phyloP scores from a whole-genome alignment of 2,113 vertebrate species.

The Riparia riparia region DNA sequence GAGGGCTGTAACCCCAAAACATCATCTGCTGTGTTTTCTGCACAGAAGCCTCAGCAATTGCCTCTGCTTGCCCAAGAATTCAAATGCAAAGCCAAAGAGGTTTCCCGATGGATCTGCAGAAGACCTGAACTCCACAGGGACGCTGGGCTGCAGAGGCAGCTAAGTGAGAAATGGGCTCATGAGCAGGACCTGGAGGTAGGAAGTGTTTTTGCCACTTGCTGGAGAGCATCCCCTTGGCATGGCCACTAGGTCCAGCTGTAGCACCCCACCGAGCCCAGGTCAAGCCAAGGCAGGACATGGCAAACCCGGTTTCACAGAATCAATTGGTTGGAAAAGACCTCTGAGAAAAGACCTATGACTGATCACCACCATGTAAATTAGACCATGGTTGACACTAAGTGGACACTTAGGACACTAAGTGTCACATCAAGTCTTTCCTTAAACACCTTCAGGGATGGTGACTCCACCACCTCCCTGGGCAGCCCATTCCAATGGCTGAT shows the following conservation, averaged over 20 bases:
- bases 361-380: not conserved
- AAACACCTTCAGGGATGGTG: not conserved
- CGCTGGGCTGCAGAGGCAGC: not conserved
- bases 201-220: not conserved
- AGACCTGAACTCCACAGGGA: not conserved
- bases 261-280: accelerated
- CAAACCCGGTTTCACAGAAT: not conserved
- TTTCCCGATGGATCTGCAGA: not conserved
- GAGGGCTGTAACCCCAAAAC: not conserved
- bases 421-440: not conserved
- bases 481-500: not conserved
- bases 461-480: not conserved
- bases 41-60: not conserved
- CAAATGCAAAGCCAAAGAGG: not conserved
- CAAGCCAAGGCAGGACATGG: not conserved
- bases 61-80: not conserved
- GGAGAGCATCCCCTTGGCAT: not conserved
- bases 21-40: not conserved
- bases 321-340: not conserved
- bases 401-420: not conserved
- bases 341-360: not conserved
- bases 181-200: not conserved
- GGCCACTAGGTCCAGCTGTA: not conserved
- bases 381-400: not conserved
- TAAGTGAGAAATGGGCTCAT: accelerated